Evolutionary conservation across 2,888 invertebrate genomes (phyloP), one percentile per base, ranked within the genome.

Genomic region (Drosophila flavopinicola): DNA sequence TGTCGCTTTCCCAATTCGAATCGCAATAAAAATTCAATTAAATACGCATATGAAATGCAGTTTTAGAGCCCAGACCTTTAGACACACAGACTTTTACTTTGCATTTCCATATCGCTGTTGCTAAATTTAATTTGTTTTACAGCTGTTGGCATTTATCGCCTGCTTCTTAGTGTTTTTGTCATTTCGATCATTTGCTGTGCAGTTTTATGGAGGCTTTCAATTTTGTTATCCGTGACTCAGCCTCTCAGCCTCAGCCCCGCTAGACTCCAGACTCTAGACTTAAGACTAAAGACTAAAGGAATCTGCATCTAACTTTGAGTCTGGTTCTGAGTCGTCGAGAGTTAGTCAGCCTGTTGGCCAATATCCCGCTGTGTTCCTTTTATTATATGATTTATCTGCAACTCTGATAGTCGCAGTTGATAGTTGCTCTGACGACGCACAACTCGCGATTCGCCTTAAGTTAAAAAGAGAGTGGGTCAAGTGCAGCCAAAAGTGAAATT

Each of bases 401-500:
- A 45, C 37, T 58, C 49, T 32, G 60, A 42, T 61, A 41, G 48
- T 39, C 42, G 54, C 48, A 35, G 39, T 41, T 52, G n/a, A n/a
- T n/a, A n/a, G 53, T 39, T 57, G n/a, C 38, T 32, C 5, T 37
- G 15, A 35, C 51, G 41, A 25, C 48, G 54, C 53, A 57, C n/a
- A n/a, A n/a, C 59, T 57, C 57, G 51, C 75, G 58, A 58, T 66
- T 66, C 67, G 60, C 42, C 48, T 75, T 45, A 54, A 59, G 58
- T 65, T 52, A 61, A 78, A 61, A 75, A 58, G 64, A 73, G 86
- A 82, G 84, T 82, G 87, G 87, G 82, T 82, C 82, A 82, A 82
- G 87, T 87, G 82, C 82, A 82, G 86, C 68, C 86, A 82, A 87
- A 82, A 82, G 82, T 87, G 87, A 82, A 87, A 87, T 82, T 75